Evolutionary conservation across 2,797 vertebrate species (phyloP).

Genomic region (Sternotherus odoratus): DNA sequence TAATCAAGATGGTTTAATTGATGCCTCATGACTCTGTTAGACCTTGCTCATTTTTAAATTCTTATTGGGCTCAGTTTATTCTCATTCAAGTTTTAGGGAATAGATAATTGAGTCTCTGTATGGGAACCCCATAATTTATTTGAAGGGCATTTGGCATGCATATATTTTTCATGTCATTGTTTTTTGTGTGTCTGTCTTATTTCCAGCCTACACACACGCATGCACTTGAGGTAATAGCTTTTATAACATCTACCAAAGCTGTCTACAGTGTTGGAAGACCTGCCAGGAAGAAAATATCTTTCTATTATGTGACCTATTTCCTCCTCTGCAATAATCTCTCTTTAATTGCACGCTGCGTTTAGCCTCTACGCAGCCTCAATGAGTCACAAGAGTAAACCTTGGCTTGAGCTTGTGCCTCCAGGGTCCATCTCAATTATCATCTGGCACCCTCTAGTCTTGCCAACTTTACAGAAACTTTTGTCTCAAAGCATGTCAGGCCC

Average conservation of each 20-base stretch:
- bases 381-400: slow-evolving; percentile 75
- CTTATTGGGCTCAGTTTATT: slow-evolving; percentile 53
- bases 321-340: slow-evolving; percentile 52
- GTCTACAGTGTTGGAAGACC: slow-evolving; percentile 55
- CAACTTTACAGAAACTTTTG: slow-evolving; percentile 77
- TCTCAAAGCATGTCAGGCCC: slow-evolving; percentile 75
- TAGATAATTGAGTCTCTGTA: slow-evolving; percentile 71
- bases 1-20: background rate
- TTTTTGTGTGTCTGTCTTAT: slow-evolving; percentile 45
- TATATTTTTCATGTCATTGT: slow-evolving; percentile 45
- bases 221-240: slow-evolving; percentile 15
- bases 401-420: slow-evolving; percentile 76
- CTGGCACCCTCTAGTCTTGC: slow-evolving; percentile 83
- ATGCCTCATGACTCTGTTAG: background rate
- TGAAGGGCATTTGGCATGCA: slow-evolving; percentile 30
- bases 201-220: slow-evolving; percentile 11
- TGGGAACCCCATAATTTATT: slow-evolving; percentile 54
- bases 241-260: slow-evolving; percentile 60
- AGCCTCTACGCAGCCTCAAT: slow-evolving; percentile 61
- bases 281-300: slow-evolving; percentile 68
- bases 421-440: slow-evolving; percentile 79
- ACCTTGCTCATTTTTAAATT: slow-evolving; percentile 1
- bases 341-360: slow-evolving; percentile 64
- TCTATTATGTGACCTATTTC: slow-evolving; percentile 67
- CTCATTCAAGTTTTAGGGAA: slow-evolving; percentile 67